Evolutionary conservation across 2,797 vertebrate genomes (phyloP).

Genomic region (Lepilemur septentrionalis): DNA sequence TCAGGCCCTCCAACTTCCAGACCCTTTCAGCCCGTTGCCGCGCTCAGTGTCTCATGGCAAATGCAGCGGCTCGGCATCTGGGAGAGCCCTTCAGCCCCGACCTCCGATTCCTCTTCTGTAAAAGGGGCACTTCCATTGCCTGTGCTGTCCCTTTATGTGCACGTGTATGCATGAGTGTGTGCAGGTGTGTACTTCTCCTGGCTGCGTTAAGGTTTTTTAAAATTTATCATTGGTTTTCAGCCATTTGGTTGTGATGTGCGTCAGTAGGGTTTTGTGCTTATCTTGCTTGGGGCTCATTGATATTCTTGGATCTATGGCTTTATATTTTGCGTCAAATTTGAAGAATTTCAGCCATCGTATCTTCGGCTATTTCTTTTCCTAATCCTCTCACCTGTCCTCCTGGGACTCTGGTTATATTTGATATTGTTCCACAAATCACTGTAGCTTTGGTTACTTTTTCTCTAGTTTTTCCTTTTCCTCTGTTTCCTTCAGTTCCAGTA

Average conservation of each 20-base stretch:
- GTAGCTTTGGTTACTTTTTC: not conserved
- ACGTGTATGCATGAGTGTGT: not conserved
- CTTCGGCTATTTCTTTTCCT: not conserved
- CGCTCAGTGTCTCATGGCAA: accelerated
- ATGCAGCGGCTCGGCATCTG: accelerated
- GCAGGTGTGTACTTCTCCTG: too few relatives aligned
- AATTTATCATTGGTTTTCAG: not conserved
- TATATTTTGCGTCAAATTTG: not conserved
- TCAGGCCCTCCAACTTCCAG: not conserved
- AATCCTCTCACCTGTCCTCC: not conserved
- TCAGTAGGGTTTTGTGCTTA: not conserved
- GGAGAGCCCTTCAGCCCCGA: not conserved
- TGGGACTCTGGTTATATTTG: accelerated
- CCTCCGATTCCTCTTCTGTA: not conserved
- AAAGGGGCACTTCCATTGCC: not conserved
- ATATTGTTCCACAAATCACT: accelerated
- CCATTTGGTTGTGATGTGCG: not conserved
- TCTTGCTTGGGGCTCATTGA: not conserved
- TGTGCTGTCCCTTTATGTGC: accelerated
- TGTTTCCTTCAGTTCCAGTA: accelerated
- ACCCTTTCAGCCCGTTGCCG: accelerated
- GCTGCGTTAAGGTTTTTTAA: not conserved
- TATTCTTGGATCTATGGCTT: not conserved
- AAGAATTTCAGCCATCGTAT: accelerated
- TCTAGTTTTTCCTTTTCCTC: too few relatives aligned